phyloP scores from a whole-genome alignment of 2,797 vertebrate genomes.

The Alectoris magna region DNA sequence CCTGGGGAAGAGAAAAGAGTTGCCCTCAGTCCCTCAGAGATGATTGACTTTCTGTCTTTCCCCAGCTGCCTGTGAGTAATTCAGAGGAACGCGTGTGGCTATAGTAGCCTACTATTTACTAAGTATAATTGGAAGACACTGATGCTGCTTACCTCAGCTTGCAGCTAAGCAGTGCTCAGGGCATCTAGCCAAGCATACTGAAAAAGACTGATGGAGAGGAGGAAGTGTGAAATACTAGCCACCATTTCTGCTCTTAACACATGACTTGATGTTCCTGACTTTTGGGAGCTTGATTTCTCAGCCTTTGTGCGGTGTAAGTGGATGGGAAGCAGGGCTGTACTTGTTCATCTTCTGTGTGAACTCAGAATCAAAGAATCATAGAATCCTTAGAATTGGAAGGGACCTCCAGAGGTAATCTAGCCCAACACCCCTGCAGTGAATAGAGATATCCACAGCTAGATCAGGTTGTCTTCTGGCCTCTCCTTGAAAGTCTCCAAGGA shows the following conservation, averaged over 20 bases:
- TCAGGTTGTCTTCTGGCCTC: no score
- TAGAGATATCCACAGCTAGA: no score
- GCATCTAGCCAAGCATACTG: slow-evolving; percentile 35
- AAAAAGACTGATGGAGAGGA: slow-evolving; percentile 20
- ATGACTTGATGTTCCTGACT: slow-evolving; percentile 13
- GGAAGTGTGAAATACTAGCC: slow-evolving; percentile 13
- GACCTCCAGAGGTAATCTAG: no score
- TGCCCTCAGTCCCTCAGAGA: neutral
- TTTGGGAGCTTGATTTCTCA: slow-evolving; percentile 8
- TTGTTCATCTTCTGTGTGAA: neutral
- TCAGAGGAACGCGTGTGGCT: neutral
- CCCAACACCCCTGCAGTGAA: no score
- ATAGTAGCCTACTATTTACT: slow-evolving; percentile 41
- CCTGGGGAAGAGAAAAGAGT: neutral
- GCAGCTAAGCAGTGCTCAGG: slow-evolving; percentile 25
- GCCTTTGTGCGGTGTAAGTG: neutral
- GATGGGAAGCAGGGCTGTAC: neutral
- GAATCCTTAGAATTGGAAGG: no score
- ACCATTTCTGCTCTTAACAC: neutral
- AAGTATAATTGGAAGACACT: slow-evolving; percentile 39
- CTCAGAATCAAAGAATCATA: neutral
- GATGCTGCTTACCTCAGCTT: slow-evolving; percentile 41
- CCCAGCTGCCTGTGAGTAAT: slow-evolving; percentile 20
- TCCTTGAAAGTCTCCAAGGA: no score
- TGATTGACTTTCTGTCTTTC: neutral